Evolutionary conservation across 2,113 vertebrate genomes (phyloP).

Genomic region (Leucosticte australis): DNA sequence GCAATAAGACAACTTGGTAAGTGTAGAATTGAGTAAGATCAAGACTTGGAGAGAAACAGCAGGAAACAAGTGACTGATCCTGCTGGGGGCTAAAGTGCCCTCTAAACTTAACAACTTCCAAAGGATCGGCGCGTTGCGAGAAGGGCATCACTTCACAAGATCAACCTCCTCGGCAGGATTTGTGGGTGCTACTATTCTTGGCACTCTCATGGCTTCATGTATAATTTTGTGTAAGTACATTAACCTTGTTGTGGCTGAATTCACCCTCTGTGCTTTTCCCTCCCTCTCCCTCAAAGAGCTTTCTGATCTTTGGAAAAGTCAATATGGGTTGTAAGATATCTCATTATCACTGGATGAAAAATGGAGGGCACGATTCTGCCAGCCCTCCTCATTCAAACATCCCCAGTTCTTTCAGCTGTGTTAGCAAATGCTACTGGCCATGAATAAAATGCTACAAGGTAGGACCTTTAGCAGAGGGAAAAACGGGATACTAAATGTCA

Average conservation of each 20-base stretch:
- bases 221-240: constrained; percentile 17
- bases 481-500: neutral
- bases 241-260: constrained; percentile 30
- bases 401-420: neutral
- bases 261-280: neutral
- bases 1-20: constrained; percentile 23
- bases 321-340: constrained; percentile 1
- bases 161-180: neutral
- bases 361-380: neutral
- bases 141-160: constrained; percentile 37
- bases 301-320: constrained; percentile 35
- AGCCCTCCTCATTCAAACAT: neutral
- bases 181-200: constrained; percentile 38
- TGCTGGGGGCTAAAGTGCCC: constrained; percentile 42
- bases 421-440: neutral
- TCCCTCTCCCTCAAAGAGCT: neutral
- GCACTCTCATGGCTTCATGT: constrained; percentile 5
- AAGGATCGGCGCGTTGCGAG: neutral
- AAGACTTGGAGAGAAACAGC: neutral
- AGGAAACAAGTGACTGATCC: constrained; percentile 37
- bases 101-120: constrained; percentile 51
- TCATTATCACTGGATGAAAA: constrained; percentile 14
- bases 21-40: constrained; percentile 32
- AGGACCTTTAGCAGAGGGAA: neutral
- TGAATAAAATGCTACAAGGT: neutral